Evolutionary conservation across 2,113 vertebrate species (phyloP).

Genomic region (Sigmodon hispidus): DNA sequence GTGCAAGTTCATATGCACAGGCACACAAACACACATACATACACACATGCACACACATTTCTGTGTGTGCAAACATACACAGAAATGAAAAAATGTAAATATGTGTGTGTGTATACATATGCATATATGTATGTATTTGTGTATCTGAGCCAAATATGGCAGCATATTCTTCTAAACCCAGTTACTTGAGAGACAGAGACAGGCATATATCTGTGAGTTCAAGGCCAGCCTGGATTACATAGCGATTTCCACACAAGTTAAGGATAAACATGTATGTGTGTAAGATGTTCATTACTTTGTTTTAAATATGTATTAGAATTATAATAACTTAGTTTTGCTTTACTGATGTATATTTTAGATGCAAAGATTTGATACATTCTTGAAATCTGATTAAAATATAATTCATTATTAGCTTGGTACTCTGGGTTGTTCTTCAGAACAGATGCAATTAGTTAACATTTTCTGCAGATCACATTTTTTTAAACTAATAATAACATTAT

Average conservation of each 20-base stretch:
- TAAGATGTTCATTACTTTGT: conserved; percentile 10
- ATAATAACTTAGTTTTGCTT: conserved; percentile 23
- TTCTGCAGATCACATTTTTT: conserved; percentile 61
- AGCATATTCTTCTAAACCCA: background rate
- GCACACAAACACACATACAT: background rate
- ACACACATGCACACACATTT: background rate
- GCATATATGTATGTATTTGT: background rate
- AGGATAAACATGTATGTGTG: background rate
- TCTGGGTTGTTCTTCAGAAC: conserved; percentile 64
- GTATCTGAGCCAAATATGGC: background rate
- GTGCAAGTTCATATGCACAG: background rate
- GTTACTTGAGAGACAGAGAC: background rate
- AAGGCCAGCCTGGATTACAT: background rate
- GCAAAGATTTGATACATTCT: conserved; percentile 31
- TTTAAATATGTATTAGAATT: conserved; percentile 46
- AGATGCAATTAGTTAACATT: conserved; percentile 69
- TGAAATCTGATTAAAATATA: conserved; percentile 50
- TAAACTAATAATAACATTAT: background rate
- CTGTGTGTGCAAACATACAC: background rate
- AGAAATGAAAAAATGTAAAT: background rate
- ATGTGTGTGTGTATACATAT: background rate
- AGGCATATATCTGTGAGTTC: background rate
- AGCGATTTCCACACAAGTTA: background rate
- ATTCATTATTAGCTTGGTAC: conserved; percentile 46
- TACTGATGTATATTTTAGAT: background rate